Evolutionary conservation across 2,888 invertebrate species (phyloP).

Genomic region (Meta bourneti): DNA sequence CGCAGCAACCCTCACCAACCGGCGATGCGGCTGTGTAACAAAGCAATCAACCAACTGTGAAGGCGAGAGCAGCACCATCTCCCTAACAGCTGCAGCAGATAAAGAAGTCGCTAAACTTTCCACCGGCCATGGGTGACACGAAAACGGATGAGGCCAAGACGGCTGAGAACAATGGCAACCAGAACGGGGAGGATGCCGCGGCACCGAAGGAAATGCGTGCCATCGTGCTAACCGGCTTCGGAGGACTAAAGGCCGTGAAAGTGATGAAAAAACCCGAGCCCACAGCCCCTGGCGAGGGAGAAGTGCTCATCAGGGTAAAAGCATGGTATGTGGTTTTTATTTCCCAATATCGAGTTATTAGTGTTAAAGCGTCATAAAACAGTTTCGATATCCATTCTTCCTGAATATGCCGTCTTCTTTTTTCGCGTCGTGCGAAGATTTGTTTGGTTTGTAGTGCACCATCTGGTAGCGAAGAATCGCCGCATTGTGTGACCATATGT

Average conservation of each 20-base stretch:
- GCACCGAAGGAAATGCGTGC: slow-evolving; percentile 89
- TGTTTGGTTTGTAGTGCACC: slow-evolving; percentile 15
- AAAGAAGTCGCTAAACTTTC: background rate
- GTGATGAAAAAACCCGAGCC: slow-evolving; percentile 90
- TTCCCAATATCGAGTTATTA: background rate
- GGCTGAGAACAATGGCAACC: slow-evolving; percentile 37
- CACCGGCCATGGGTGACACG: slow-evolving; percentile 52
- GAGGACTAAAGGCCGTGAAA: slow-evolving; percentile 91
- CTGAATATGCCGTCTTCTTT: background rate
- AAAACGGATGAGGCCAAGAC: slow-evolving; percentile 65
- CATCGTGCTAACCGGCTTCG: slow-evolving; percentile 91
- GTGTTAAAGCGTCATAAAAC: background rate
- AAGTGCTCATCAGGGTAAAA: slow-evolving; percentile 90
- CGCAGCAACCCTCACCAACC: slow-evolving; percentile 48
- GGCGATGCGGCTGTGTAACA: slow-evolving; percentile 60
- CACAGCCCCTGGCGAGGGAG: slow-evolving; percentile 81
- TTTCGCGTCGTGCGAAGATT: background rate
- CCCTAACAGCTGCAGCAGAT: background rate
- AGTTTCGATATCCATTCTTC: background rate
- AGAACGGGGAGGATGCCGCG: slow-evolving; percentile 61
- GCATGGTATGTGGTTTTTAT: slow-evolving; percentile 86
- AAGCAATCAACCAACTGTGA: slow-evolving; percentile 56
- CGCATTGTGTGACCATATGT: slow-evolving; percentile 23
- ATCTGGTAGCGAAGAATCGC: slow-evolving; percentile 19
- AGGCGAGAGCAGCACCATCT: background rate